These are phyloP conservation scores for Calameuta pallipes DNA, from an alignment of 2,888 invertebrate species.

Conservation along the genomic window DNA sequence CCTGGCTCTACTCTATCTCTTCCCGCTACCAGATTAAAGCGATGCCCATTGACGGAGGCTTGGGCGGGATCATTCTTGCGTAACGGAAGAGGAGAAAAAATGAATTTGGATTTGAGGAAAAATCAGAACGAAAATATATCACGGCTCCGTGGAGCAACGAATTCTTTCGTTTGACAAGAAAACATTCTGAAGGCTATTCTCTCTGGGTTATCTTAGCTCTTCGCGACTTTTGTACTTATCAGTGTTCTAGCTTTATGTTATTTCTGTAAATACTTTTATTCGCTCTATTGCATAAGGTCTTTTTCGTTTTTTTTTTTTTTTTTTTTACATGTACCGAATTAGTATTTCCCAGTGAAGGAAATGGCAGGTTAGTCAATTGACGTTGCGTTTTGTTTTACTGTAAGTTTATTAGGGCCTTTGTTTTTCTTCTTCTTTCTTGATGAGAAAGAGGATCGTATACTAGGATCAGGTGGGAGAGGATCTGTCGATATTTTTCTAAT, in stretches of 20 bases:
- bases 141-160: background rate
- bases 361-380: background rate
- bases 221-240: background rate
- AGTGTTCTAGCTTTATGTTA: background rate
- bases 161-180: background rate
- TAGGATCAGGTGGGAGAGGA: background rate
- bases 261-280: background rate
- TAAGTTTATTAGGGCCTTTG: background rate
- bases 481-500: background rate
- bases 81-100: background rate
- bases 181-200: background rate
- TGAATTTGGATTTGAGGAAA: background rate
- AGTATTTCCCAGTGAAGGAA: background rate
- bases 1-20: slow-evolving; percentile 66
- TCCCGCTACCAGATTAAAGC: slow-evolving; percentile 67
- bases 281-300: background rate
- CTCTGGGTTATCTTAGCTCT: background rate
- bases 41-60: slow-evolving; percentile 10
- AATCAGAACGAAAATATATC: background rate
- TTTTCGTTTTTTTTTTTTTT: background rate
- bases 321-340: background rate
- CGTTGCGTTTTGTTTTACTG: background rate
- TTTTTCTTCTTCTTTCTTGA: background rate
- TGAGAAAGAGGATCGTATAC: background rate
- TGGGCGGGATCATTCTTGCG: background rate